Base-by-base conservation (phyloP, 2,797 vertebrate genomes). In the Pteronotus mesoamericanus region DNA sequence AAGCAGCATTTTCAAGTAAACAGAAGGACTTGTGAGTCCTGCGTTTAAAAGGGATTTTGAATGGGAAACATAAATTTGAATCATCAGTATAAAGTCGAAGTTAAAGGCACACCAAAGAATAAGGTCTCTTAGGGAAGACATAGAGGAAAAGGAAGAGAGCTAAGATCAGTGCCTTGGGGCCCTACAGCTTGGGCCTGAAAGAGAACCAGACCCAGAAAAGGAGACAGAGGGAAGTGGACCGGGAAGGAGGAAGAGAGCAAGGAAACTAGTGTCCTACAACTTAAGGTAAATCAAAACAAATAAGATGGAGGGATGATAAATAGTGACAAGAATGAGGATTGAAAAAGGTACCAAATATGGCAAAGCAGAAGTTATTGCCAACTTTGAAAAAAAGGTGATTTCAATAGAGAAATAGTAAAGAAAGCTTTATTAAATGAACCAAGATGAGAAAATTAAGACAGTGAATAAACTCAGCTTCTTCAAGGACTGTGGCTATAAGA, bases 391-490 rank as follows among this genome's bases (percentile, higher is more conserved):
- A 53, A 61, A 34, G 26, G 32, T 75, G 3, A 0, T 59, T 83
- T 74, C 29, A 24, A 11, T 34, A 6, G 39, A 57, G 12, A 92
- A 61, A 86, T 34, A 42, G n/a, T 61, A 34, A 85, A 42, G 9
- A 51, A 39, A 64, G 1, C n/a, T 87, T 77, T 85, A 68, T 77
- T 66, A 85, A 84, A 88, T 77, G 44, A 87, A 14, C 12, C 9
- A 39, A 44, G 0, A 2, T 77, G 21, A 57, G 18, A 42, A 44
- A 64, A 19, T 68, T 32, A 24, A 91, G 42, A 79, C 14, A 19
- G 0, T 53, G 15, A 79, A 3, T 55, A 71, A 69, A 57, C 24
- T 22, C 14, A 34, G 3, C 18, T 89, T 51, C 48, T 86, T 57
- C 21, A 15, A 37, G 21, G 7, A 22, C 9, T 79, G 26, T 88